phyloP scores from a whole-genome alignment of 2,113 vertebrate genomes.

The Leiothrix lutea region DNA sequence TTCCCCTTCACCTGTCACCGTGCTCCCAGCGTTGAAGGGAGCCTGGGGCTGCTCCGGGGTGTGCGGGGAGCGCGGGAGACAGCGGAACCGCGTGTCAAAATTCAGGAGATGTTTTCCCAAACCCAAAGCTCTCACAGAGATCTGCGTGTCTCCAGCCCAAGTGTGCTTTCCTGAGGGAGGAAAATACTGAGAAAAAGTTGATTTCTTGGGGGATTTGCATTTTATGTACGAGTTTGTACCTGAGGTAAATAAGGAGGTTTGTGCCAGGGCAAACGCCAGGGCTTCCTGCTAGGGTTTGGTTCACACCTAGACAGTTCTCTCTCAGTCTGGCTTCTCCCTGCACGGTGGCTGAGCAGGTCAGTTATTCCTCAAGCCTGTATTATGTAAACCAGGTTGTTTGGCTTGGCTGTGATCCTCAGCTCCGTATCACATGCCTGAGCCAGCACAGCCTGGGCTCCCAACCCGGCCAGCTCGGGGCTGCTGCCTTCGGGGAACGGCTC shows the following conservation, averaged over 20 bases:
- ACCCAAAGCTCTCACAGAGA: background rate
- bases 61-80: background rate
- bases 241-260: background rate
- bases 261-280: background rate
- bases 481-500: background rate
- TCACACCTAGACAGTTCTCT: constrained; percentile 39
- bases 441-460: background rate
- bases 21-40: background rate
- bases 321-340: constrained; percentile 17
- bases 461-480: background rate
- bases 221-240: background rate
- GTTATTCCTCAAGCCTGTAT: constrained; percentile 4
- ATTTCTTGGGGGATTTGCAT: constrained; percentile 7
- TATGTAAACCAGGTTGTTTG: constrained; percentile 35
- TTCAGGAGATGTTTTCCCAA: background rate
- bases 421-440: background rate
- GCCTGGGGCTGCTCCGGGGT: background rate
- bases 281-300: background rate
- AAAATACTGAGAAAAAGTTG: background rate
- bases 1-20: background rate
- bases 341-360: background rate
- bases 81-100: background rate
- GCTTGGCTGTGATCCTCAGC: constrained; percentile 16
- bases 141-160: background rate
- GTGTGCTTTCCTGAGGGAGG: background rate